A percentile compares a stretch with the other conserved stretches of the same genome.
These are phyloP conservation scores for Chloropsis cyanopogon DNA, from an alignment of 2,113 vertebrate species.

Conservation along the genomic window DNA sequence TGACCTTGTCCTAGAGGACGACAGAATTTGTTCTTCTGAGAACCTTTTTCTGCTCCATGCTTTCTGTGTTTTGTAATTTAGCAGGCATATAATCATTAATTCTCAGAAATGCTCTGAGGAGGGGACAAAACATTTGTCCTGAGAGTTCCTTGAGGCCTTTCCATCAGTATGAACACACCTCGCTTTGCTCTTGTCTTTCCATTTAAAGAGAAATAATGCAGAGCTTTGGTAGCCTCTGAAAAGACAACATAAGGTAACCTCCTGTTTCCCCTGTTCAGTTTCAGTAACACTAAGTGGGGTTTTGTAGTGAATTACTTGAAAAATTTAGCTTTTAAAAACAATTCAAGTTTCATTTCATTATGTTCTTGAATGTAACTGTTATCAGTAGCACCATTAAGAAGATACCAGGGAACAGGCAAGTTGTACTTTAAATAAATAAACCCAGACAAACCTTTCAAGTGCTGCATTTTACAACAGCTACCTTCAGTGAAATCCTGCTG, in stretches of 20 bases:
- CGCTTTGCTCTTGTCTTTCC: background rate
- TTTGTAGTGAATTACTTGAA: background rate
- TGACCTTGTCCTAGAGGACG: background rate
- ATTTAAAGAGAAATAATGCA: background rate
- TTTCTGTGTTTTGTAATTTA: background rate
- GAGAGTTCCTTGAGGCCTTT: background rate
- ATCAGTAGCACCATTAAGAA: background rate
- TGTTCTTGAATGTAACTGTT: background rate
- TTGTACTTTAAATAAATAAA: background rate
- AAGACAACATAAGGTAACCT: background rate
- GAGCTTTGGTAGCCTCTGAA: background rate
- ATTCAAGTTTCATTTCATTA: background rate
- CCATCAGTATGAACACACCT: background rate
- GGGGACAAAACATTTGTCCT: background rate
- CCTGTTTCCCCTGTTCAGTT: background rate
- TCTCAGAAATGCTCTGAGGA: background rate
- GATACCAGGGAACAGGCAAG: background rate
- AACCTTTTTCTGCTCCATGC: background rate
- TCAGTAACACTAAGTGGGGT: background rate
- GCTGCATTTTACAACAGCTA: background rate
- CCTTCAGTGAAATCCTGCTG: background rate
- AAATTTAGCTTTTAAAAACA: background rate
- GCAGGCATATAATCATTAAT: background rate
- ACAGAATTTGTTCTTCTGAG: background rate
- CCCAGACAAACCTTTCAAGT: background rate